A percentile compares a stretch with the other conserved stretches of the same genome.
Evolutionary conservation across 2,113 vertebrate species (phyloP).

Genomic region (Tor tambroides): DNA sequence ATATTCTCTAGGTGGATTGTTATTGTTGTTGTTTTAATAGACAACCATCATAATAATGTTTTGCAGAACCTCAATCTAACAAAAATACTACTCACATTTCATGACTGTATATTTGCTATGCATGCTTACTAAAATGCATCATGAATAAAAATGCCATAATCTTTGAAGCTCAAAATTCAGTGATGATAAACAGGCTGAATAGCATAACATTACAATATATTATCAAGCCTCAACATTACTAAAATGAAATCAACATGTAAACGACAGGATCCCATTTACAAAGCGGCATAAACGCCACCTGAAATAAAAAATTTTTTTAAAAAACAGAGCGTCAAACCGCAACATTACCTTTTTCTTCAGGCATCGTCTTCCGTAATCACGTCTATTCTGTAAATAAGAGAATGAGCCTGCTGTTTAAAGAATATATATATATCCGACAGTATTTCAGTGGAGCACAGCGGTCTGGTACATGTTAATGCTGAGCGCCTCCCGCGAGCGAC

Average conservation of each 20-base stretch:
- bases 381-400: constrained; percentile 41
- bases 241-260: not conserved
- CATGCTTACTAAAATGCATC: not conserved
- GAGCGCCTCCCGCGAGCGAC: not conserved
- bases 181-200: not conserved
- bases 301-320: not conserved
- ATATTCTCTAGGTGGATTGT: constrained; percentile 10
- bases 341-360: constrained; percentile 82
- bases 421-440: constrained; percentile 37
- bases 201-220: not conserved
- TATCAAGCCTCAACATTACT: not conserved
- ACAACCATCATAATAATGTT: not conserved
- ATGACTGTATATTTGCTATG: too few species aligned
- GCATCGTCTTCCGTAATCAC: constrained; percentile 69
- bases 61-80: not conserved
- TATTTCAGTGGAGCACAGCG: constrained; percentile 13
- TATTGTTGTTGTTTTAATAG: constrained; percentile 45
- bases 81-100: not conserved
- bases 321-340: not conserved
- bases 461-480: constrained; percentile 27
- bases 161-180: not conserved
- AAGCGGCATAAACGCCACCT: not conserved
- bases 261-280: not conserved
- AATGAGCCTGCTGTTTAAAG: not conserved
- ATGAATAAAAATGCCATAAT: not conserved